Evolutionary conservation across 2,797 vertebrate genomes (phyloP).

Genomic region (Pseudochirops corinnae): DNA sequence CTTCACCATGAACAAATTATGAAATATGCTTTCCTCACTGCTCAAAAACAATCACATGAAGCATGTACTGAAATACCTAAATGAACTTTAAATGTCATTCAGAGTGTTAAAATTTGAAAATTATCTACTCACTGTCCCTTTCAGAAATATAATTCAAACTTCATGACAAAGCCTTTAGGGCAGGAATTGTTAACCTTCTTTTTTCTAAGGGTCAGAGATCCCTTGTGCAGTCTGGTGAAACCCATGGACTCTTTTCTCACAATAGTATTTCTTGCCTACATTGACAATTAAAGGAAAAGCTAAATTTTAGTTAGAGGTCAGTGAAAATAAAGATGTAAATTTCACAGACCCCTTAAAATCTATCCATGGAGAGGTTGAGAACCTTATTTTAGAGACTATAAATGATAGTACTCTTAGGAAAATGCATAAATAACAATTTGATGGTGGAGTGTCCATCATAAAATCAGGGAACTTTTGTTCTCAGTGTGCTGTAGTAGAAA

Average conservation of each 20-base stretch:
- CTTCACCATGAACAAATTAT: constrained; percentile 37
- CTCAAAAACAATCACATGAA: constrained; percentile 51
- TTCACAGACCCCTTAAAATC: not conserved
- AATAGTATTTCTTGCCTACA: not conserved
- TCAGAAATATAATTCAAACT: not conserved
- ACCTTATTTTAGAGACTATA: not conserved
- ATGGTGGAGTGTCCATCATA: not conserved
- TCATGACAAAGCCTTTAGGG: not conserved
- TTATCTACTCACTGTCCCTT: constrained; percentile 14
- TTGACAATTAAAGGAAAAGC: not conserved
- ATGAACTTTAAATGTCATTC: constrained; percentile 61
- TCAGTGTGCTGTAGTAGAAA: not conserved
- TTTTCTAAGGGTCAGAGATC: constrained; percentile 16
- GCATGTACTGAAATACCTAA: constrained; percentile 48
- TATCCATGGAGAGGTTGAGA: not conserved
- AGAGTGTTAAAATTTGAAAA: constrained; percentile 9
- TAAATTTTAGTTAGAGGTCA: not conserved
- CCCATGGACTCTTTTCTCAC: constrained; percentile 6
- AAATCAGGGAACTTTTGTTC: not conserved
- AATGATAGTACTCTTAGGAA: not conserved
- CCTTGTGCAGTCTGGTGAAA: not conserved
- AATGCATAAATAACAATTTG: not conserved
- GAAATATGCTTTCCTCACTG: not conserved
- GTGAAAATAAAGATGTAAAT: not conserved
- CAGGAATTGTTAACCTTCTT: not conserved